Percentiles rank a stretch among this genome's conserved stretches.
Evolutionary conservation across 2,797 vertebrate species (phyloP).

Genomic region (Halcyon smyrnensis): DNA sequence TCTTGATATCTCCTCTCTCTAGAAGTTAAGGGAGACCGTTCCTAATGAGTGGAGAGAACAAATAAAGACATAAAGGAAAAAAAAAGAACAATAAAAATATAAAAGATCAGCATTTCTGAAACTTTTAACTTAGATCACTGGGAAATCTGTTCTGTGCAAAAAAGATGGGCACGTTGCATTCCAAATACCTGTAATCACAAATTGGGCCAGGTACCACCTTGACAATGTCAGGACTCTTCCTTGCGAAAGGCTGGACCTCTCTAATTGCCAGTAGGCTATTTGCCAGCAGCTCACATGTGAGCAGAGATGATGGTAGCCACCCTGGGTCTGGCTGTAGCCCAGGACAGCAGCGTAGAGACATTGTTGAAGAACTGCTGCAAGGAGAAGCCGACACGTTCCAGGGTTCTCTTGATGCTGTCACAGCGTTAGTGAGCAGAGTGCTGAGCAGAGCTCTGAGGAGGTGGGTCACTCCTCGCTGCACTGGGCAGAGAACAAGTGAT

Average conservation of each 20-base stretch:
- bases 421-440: neutral
- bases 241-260: neutral
- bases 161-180: neutral
- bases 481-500: neutral
- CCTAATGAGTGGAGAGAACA: neutral
- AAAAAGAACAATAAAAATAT: neutral
- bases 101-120: neutral
- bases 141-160: neutral
- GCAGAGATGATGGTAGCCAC: neutral
- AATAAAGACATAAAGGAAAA: neutral
- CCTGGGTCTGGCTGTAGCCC: neutral
- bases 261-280: neutral
- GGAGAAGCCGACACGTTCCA: neutral
- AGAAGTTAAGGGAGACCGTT: neutral
- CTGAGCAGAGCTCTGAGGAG: neutral
- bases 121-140: neutral
- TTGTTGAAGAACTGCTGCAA: neutral
- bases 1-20: neutral
- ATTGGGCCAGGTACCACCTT: neutral
- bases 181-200: neutral
- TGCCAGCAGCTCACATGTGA: neutral
- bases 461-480: accelerated
- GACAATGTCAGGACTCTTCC: neutral
- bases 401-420: neutral
- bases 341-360: neutral